A percentile compares a stretch with the other conserved stretches of the same genome.
Evolutionary conservation across 2,888 invertebrate genomes (phyloP).

Genomic region (Agrenia bidenticulata): DNA sequence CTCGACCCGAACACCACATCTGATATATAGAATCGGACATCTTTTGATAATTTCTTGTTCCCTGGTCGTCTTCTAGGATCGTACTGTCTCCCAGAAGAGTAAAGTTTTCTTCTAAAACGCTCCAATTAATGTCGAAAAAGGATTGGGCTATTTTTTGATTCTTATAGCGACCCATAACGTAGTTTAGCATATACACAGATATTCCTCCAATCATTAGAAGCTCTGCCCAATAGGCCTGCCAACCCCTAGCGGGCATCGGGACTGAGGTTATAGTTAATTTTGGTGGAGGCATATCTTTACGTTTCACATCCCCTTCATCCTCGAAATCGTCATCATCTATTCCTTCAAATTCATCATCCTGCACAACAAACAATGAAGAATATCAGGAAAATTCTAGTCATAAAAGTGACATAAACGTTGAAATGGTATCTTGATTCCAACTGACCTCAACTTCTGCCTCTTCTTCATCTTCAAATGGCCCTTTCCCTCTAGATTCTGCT

Average conservation of each 20-base stretch:
- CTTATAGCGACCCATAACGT: slow-evolving; percentile 51
- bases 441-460: slow-evolving; percentile 46
- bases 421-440: background rate
- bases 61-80: slow-evolving; percentile 48
- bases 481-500: slow-evolving; percentile 44
- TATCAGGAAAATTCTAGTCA: too few species aligned
- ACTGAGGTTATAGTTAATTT: slow-evolving; percentile 52
- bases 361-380: background rate
- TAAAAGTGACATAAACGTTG: background rate
- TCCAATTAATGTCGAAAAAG: slow-evolving; percentile 52
- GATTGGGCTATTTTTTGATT: slow-evolving; percentile 52
- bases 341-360: slow-evolving; percentile 51
- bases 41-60: slow-evolving; percentile 48
- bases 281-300: slow-evolving; percentile 48
- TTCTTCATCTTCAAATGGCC: slow-evolving; percentile 36
- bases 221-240: slow-evolving; percentile 52
- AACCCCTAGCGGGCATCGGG: slow-evolving; percentile 51
- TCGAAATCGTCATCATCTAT: slow-evolving; percentile 50
- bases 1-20: slow-evolving; percentile 65
- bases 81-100: slow-evolving; percentile 48
- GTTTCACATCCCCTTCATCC: slow-evolving; percentile 36
- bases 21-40: slow-evolving; percentile 51
- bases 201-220: slow-evolving; percentile 48
- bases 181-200: slow-evolving; percentile 49
- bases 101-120: slow-evolving; percentile 50